Evolutionary conservation across 2,797 vertebrate genomes (phyloP), one percentile per base, ranked within the genome.

Genomic region (Mormyrops attenuatus): DNA sequence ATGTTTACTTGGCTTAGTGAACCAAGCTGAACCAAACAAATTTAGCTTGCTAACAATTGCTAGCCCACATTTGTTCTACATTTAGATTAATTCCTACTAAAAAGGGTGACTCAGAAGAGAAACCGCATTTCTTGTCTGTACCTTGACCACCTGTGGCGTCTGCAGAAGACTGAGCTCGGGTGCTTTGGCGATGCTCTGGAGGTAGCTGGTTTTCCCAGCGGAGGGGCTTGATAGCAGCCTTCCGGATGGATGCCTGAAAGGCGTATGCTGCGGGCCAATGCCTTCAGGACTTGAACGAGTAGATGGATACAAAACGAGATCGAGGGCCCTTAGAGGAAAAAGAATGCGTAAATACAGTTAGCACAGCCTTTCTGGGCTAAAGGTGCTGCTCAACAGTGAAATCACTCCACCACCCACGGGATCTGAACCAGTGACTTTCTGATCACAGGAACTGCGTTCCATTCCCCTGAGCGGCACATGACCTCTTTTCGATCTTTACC

Each of bases 71-170:
- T 82, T 82, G 20, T 82, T 47, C 3, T 30, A 85, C 84, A 52
- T 50, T 52, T 50, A 85, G 11, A 85, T 30, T 2, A 53, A 34
- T 26, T 85, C 0, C n/a, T 17, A 53, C 13, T n/a, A 52, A 17
- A 77, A 50, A 63, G 3, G 26, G 50, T 52, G 13, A 47, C 20
- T 30, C 22, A 1, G 17, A 17, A 88, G 60, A 60, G 34, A 60
- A 17, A 69, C 34, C 5, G 3, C 9, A 52, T 34, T 55, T 77
- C 15, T 2, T 38, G 30, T 41, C 82, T 94, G 95, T 90, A 98
- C 98, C 97, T 98, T 98, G 87, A 98, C 97, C 26, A 98, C 95
- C 90, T 94, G 96, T 15, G 98, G 98, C 1, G 97, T 98, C 91
- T 97, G 96, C 60, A 97, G 94, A 91, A 99, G 93, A 92, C 93